phyloP scores from a whole-genome alignment of 1,140 invertebrate species.

The Cataglyphis hispanica region DNA sequence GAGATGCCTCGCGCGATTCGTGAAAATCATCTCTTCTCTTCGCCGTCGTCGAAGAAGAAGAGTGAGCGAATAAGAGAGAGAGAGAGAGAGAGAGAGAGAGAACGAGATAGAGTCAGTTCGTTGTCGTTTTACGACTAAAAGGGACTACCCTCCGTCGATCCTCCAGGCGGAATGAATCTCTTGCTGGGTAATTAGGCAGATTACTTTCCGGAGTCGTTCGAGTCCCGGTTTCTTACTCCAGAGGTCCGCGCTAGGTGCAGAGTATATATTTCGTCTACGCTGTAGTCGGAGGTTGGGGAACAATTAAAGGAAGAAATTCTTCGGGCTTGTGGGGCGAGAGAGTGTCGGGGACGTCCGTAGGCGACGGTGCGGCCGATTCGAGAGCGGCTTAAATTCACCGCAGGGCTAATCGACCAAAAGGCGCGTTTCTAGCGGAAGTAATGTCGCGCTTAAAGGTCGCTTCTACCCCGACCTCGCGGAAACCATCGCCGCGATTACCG shows the following conservation, averaged over 20 bases:
- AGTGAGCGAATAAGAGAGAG: background rate
- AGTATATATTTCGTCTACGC: constrained; percentile 67
- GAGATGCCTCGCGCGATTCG: constrained; percentile 18
- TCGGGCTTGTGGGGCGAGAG: constrained; percentile 63
- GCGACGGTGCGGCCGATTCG: constrained; percentile 69
- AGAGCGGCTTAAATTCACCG: constrained; percentile 80
- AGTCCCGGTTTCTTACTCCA: constrained; percentile 80
- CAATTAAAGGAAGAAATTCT: constrained; percentile 84
- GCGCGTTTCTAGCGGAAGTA: constrained; percentile 84
- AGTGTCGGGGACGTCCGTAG: constrained; percentile 22
- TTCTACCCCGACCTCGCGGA: constrained; percentile 12
- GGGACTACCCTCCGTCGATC: constrained; percentile 67
- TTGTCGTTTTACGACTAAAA: constrained; percentile 70
- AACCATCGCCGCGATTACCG: constrained; percentile 66
- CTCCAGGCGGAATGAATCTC: constrained; percentile 82
- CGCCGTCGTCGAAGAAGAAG: background rate
- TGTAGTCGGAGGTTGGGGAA: constrained; percentile 61
- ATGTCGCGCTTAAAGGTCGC: constrained; percentile 75
- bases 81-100: background rate
- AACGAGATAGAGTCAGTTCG: constrained; percentile 9
- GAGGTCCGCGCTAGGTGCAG: constrained; percentile 59
- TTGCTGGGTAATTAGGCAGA: constrained; percentile 86
- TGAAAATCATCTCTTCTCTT: constrained; percentile 43
- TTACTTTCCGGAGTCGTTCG: constrained; percentile 85
- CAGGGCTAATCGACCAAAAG: constrained; percentile 83